Evolutionary conservation across 2,888 invertebrate genomes (phyloP), one percentile per base, ranked within the genome.

Genomic region (Macrophya alboannulata): DNA sequence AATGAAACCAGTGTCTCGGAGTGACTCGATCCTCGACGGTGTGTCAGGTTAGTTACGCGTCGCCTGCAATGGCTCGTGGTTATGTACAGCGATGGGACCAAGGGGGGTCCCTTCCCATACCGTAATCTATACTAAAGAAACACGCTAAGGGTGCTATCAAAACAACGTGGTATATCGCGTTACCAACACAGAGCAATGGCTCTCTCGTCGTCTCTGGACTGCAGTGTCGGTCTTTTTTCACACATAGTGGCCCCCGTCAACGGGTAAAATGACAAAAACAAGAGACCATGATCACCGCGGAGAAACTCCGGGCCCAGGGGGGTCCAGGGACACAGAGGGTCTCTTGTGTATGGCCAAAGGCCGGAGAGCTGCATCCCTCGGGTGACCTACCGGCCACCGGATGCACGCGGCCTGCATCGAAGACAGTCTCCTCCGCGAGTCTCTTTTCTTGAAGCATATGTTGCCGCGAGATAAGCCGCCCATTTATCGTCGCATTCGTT

Each of bases 21-120:
- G 21, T 48, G 25, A 40, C 68, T 43, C 40, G n/a, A 25, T 51
- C n/a, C 21, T 81, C 62, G 4, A 81, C 65, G 62, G 62, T 81
- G 62, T 55, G 81, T 77, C 77, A 92, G 92, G 91, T 92, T 92
- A 92, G 92, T 92, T 92, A 93, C 92, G 92, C 92, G 90, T 90
- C 91, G 92, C 90, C 92, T 91, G 90, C 88, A 88, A 86, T 88
- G 90, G 91, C 91, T 90, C 90, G 88, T 90, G 91, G 91, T 88
- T 90, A 25, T 62, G 87, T 87, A 87, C 89, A 81, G 84, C 84
- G 84, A 72, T 72, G 72, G 25, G 43, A 84, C 85, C 87, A 86
- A 87, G 81, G 59, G 62, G 81, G 81, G 81, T 68, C 68, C 25
- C 10, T 40, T 48, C 37, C 74, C 74, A 74, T 48, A 21, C 9